Evolutionary conservation across 2,113 vertebrate genomes (phyloP), one percentile per base, ranked within the genome.

Genomic region (Brachionichthys hirsutus): DNA sequence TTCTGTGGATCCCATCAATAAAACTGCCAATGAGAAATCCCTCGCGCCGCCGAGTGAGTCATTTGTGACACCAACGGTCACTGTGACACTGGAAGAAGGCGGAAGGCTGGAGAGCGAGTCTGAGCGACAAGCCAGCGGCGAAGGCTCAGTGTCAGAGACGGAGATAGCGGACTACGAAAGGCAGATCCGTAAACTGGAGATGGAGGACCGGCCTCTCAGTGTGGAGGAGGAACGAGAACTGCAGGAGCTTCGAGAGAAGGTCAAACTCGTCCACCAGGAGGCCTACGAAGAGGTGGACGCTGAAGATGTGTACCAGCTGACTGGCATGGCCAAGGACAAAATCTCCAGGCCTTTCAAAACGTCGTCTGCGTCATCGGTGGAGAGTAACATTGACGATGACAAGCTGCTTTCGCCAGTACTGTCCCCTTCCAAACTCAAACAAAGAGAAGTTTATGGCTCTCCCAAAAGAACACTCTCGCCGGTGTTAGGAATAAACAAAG

Each of bases 251-350:
- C 92, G 97, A 41, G 97, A 99, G 80, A 99, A 99, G 70, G 95
- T 97, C 36, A 93, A 92, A 58, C 80, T 99, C 70, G 97, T 99
- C 38, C 97, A 99, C 73, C 97, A 99, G 83, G 97, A 99, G 77
- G 97, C 97, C 14, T 93, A 93, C 38, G 92, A 93, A 55, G 92
- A 93, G 61, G 92, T 98, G 12, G 97, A 99, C 82, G 97, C 97
- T 34, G 97, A 99, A 73, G 97, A 99, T 67, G 96, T 94, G 24
- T 99, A 98, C 0, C 96, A 98, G 81, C 79, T 92, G 35, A 93
- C 91, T 0, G 92, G 92, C 4, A 85, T 88, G 47, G 92, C 90
- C 44, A 92, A 92, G 46, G 89, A 91, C 64, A 75, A 89, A 44
- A 91, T 92, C 49, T 86, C 88, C 6, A 84, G 88, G 57, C 92